These are phyloP conservation scores for Tenebrosternarchus preto DNA, from an alignment of 2,113 vertebrate genomes.

Conservation along the genomic window DNA sequence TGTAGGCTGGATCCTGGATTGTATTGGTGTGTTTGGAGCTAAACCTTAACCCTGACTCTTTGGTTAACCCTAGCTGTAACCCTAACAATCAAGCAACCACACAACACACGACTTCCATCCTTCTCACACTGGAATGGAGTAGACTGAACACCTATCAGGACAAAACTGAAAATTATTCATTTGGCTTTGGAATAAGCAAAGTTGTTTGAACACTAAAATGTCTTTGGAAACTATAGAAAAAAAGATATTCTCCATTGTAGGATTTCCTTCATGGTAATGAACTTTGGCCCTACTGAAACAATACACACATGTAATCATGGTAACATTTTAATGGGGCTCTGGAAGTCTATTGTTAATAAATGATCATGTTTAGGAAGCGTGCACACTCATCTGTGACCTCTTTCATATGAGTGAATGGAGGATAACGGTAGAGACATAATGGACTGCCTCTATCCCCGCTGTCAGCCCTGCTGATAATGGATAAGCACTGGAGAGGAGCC, in stretches of 20 bases:
- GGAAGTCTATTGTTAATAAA: slow-evolving; percentile 42
- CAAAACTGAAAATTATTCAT: not conserved
- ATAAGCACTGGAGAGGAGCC: slow-evolving; percentile 41
- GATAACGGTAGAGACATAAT: slow-evolving; percentile 45
- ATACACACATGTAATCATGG: slow-evolving; percentile 22
- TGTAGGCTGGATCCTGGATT: slow-evolving; percentile 92
- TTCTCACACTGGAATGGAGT: not conserved
- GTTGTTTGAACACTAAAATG: not conserved
- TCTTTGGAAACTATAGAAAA: not conserved
- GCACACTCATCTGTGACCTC: slow-evolving; percentile 46
- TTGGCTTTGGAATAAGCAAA: not conserved
- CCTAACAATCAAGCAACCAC: too few species aligned
- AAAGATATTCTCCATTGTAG: not conserved
- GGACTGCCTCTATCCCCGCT: slow-evolving; percentile 36
- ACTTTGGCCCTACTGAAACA: slow-evolving; percentile 14
- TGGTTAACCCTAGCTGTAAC: too few species aligned
- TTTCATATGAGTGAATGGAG: slow-evolving; percentile 45
- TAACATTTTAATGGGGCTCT: slow-evolving; percentile 30
- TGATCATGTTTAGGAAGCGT: slow-evolving; percentile 42
- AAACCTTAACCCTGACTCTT: too few species aligned
- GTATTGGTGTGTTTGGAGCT: slow-evolving; percentile 77
- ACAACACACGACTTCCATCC: not conserved
- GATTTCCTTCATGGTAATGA: not conserved
- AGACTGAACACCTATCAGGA: not conserved
- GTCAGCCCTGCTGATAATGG: slow-evolving; percentile 50